Base-by-base conservation (phyloP, 2,888 invertebrate species). In the Lapara coniferarum region DNA sequence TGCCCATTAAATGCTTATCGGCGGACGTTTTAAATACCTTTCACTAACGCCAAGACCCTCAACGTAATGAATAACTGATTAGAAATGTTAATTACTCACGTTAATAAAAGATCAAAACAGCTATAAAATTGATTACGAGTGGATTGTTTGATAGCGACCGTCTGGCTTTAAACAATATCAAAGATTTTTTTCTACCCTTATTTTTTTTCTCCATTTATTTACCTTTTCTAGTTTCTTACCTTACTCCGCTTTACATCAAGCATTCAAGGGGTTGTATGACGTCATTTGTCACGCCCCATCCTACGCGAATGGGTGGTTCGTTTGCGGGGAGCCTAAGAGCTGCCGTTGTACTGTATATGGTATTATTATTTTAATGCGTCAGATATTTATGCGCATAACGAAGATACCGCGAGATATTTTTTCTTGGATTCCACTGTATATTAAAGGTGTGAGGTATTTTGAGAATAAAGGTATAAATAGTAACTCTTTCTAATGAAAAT, bases 211-310 rank as follows among this genome's bases (percentile, higher is more conserved):
- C 6, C 25, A 25, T 37, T 8, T 8, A 37, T 37, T 37, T 37
- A 37, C 37, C 37, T 56, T 25, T 6, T 19, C 46, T 49, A 59
- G 49, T 49, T 68, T 73, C 67, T n/a, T n/a, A 53, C 16, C 53
- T 51, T 51, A 12, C 12, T 51, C 51, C 10, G 37, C 8, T 37
- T 7, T 37, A 56, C 56, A 68, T 67, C 58, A 53, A 69, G 59
- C 19, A 37, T 53, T 44, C 63, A 37, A 53, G 51, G 30, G 68
- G 69, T 69, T 68, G 52, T 68, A 77, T 82, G 85, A 83, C 83
- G 82, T 86, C 87, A 85, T 85, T 85, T 84, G 86, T 86, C 85
- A 85, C 80, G 72, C 78, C 72, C 80, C 83, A 82, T 84, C 78
- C 72, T 70, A 63, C 73, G 70, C 78, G 81, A 83, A 85, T 63